Evolutionary conservation across 2,113 vertebrate species (phyloP).

Genomic region (Sceloporus tristichus): DNA sequence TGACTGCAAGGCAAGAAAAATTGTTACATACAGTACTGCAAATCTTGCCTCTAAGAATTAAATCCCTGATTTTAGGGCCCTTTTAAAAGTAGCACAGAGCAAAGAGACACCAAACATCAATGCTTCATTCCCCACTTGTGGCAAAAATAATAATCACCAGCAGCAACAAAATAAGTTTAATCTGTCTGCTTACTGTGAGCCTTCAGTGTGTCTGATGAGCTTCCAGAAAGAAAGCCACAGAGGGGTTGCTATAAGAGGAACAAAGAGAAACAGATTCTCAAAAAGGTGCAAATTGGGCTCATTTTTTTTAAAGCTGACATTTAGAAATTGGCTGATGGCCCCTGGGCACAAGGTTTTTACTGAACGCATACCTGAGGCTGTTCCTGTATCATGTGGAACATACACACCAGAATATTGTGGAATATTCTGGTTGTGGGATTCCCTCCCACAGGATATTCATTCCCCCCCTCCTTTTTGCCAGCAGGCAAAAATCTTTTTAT

Average conservation of each 20-base stretch:
- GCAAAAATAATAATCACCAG: neutral
- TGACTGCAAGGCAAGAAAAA: neutral
- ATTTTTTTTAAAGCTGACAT: neutral
- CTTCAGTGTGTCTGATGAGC: neutral
- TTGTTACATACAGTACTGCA: neutral
- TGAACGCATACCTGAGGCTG: neutral
- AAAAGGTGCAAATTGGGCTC: neutral
- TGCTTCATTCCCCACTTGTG: neutral
- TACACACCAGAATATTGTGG: too few species aligned
- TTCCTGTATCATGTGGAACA: neutral
- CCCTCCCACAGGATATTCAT: too few species aligned
- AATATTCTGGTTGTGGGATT: too few species aligned
- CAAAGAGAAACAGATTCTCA: neutral
- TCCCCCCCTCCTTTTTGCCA: too few species aligned
- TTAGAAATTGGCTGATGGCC: neutral
- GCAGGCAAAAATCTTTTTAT: too few species aligned
- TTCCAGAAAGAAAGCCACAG: neutral
- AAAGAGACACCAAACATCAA: neutral
- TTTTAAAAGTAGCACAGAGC: neutral
- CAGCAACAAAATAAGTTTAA: neutral
- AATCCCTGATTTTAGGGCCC: neutral
- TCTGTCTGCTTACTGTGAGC: neutral
- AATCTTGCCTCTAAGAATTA: neutral
- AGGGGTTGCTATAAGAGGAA: neutral
- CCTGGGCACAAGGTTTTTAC: neutral